phyloP scores from a whole-genome alignment of 2,888 invertebrate species.

The Thereva nobilitata region DNA sequence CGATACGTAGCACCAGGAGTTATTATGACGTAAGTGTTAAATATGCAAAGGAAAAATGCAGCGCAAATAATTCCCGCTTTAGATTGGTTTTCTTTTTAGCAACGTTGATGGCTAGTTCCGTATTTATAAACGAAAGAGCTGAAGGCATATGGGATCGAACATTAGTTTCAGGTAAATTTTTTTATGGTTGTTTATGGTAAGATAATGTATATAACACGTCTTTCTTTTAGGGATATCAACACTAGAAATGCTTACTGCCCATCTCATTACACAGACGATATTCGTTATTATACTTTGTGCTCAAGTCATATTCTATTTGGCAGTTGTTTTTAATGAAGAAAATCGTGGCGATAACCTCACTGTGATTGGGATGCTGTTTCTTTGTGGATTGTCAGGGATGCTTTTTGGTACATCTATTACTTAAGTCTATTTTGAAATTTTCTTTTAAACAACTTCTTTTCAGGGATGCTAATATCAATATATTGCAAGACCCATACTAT shows the following conservation, averaged over 20 bases:
- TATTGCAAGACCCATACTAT: slow-evolving; percentile 76
- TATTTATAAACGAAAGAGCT: slow-evolving; percentile 77
- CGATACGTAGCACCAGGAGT: slow-evolving; percentile 85
- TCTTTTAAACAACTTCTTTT: slow-evolving; percentile 16
- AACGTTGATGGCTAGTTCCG: slow-evolving; percentile 79
- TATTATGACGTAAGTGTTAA: slow-evolving; percentile 73
- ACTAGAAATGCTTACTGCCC: slow-evolving; percentile 78
- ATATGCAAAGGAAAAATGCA: slow-evolving; percentile 9
- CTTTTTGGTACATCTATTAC: slow-evolving; percentile 63
- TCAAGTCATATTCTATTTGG: slow-evolving; percentile 58
- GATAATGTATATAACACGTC: not conserved
- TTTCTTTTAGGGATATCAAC: slow-evolving; percentile 66
- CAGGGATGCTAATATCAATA: slow-evolving; percentile 80
- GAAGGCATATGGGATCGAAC: slow-evolving; percentile 89
- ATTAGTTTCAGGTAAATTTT: slow-evolving; percentile 69
- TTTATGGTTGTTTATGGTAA: slow-evolving; percentile 48
- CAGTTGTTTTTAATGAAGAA: slow-evolving; percentile 56
- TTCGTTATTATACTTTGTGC: slow-evolving; percentile 74
- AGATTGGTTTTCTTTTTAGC: slow-evolving; percentile 87
- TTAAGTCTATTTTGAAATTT: not conserved
- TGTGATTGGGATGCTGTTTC: slow-evolving; percentile 67
- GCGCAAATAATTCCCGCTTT: slow-evolving; percentile 45
- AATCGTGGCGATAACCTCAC: slow-evolving; percentile 58
- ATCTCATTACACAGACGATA: slow-evolving; percentile 73
- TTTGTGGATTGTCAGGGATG: slow-evolving; percentile 84